phyloP scores from a whole-genome alignment of 2,113 vertebrate species.

The Lagenorhynchus albirostris region DNA sequence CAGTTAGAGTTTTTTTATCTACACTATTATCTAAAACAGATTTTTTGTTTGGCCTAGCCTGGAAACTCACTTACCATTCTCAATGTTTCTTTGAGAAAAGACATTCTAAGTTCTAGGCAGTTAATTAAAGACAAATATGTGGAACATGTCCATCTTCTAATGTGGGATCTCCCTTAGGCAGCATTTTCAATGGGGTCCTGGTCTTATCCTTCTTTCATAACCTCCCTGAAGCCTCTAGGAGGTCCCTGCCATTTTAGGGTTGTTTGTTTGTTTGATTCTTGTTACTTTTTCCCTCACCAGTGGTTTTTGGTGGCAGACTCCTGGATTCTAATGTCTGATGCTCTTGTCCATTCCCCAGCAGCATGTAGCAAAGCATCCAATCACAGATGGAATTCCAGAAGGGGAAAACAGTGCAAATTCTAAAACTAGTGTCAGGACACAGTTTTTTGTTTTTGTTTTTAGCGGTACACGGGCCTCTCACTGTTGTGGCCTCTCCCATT shows the following conservation, averaged over 20 bases:
- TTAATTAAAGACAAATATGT: neutral
- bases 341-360: neutral
- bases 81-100: neutral
- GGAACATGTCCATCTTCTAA: neutral
- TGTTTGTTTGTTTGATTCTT: neutral
- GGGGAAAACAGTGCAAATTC: neutral
- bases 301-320: neutral
- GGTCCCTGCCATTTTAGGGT: neutral
- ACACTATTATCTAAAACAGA: neutral
- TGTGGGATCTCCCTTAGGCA: neutral
- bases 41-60: neutral
- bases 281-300: neutral
- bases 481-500: too few relatives aligned
- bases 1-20: neutral
- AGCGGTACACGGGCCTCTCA: too few relatives aligned
- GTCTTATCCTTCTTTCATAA: neutral
- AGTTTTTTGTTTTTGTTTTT: neutral
- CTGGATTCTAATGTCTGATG: neutral
- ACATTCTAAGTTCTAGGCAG: neutral
- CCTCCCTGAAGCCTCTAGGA: neutral
- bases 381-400: neutral
- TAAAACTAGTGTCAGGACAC: neutral
- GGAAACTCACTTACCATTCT: neutral
- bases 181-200: neutral
- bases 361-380: neutral